phyloP scores from a whole-genome alignment of 2,888 invertebrate species.

The Byasa hedistus region DNA sequence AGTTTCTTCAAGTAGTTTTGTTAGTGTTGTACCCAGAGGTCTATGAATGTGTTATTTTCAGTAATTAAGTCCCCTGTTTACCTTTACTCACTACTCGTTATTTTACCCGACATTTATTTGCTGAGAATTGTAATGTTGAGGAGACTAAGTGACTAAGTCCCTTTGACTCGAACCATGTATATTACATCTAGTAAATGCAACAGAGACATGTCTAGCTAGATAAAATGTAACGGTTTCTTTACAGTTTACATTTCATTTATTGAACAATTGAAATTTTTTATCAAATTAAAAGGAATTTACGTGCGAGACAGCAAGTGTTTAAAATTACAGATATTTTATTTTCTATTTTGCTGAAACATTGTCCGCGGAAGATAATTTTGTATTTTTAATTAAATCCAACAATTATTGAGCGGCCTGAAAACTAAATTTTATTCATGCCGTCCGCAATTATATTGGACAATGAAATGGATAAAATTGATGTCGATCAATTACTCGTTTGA shows the following conservation, averaged over 20 bases:
- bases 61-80: background rate
- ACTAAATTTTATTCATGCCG: conserved; percentile 2
- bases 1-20: background rate
- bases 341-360: background rate
- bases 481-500: conserved; percentile 3
- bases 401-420: conserved; percentile 10
- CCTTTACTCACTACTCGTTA: background rate
- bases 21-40: background rate
- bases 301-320: background rate
- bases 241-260: too few relatives aligned
- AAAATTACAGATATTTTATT: background rate
- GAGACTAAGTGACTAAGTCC: background rate
- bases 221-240: too few relatives aligned
- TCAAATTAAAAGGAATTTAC: too few relatives aligned
- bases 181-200: too few relatives aligned
- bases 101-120: background rate
- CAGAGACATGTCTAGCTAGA: too few relatives aligned
- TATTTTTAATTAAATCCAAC: conserved; percentile 14
- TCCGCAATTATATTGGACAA: background rate
- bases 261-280: too few relatives aligned
- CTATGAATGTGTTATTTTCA: background rate
- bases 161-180: background rate
- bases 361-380: background rate
- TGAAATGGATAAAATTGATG: conserved; percentile 4
- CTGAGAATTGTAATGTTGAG: background rate